Percentiles rank a stretch among this genome's conserved stretches.
These are phyloP conservation scores for Sternotherus odoratus DNA, from an alignment of 2,797 vertebrate genomes.

Conservation along the genomic window DNA sequence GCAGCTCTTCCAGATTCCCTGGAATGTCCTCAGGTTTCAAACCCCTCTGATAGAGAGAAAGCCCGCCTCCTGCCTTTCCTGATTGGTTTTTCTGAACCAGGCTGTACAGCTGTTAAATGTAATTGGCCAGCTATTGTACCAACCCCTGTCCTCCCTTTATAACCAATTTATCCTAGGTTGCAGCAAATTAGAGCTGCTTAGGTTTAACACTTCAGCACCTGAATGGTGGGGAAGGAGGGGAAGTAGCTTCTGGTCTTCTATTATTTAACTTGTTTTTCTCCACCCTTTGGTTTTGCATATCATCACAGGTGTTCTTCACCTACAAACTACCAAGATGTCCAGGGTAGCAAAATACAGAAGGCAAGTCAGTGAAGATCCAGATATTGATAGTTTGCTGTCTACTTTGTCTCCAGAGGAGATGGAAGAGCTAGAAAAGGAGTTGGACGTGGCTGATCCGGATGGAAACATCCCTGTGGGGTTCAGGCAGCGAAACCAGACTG, in stretches of 20 bases:
- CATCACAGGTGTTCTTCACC: conserved; percentile 55
- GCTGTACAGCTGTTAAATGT: conserved; percentile 16
- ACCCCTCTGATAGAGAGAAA: conserved; percentile 82
- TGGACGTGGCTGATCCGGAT: conserved; percentile 89
- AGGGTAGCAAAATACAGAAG: conserved; percentile 92
- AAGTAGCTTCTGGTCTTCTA: conserved; percentile 28
- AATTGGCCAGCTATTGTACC: conserved; percentile 66
- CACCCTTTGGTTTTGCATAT: conserved; percentile 23
- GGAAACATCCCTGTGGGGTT: conserved; percentile 82
- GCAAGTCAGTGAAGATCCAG: conserved; percentile 97
- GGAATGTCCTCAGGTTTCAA: conserved; percentile 96
- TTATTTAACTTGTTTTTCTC: conserved; percentile 10
- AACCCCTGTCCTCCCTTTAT: conserved; percentile 56
- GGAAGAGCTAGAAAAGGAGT: conserved; percentile 94
- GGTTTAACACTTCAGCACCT: conserved; percentile 72
- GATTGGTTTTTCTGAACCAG: conserved; percentile 70
- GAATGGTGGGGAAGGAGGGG: neutral
- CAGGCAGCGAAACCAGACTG: conserved; percentile 80
- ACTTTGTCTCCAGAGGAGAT: conserved; percentile 96
- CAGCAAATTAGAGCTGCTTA: conserved; percentile 23
- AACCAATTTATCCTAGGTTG: conserved; percentile 35
- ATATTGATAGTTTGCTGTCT: conserved; percentile 94
- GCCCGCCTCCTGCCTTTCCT: conserved; percentile 77
- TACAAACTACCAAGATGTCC: conserved; percentile 85
- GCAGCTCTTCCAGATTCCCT: conserved; percentile 93